These are phyloP conservation scores for Acomys russatus DNA, from an alignment of 2,797 vertebrate genomes.

Conservation along the genomic window DNA sequence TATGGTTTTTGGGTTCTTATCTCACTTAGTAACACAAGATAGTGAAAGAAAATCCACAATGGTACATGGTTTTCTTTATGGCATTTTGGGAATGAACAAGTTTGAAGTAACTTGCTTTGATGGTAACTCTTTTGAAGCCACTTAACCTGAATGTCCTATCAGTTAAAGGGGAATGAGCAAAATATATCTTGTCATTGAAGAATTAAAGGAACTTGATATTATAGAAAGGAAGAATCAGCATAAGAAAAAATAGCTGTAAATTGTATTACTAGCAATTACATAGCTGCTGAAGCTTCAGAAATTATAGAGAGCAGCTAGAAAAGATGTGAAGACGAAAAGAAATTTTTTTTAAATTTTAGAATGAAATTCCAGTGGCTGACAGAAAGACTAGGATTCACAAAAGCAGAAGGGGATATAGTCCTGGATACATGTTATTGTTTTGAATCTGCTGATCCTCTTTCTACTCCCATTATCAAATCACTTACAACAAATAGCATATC, in stretches of 20 bases:
- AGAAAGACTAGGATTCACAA: neutral
- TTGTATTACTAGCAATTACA: constrained; percentile 23
- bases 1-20: constrained; percentile 16
- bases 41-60: neutral
- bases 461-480: constrained; percentile 17
- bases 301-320: neutral
- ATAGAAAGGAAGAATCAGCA: constrained; percentile 13
- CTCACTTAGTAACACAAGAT: constrained; percentile 6
- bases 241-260: neutral
- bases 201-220: constrained; percentile 74
- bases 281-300: constrained; percentile 9
- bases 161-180: constrained; percentile 62
- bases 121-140: constrained; percentile 80
- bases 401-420: neutral
- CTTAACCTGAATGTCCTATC: constrained; percentile 72
- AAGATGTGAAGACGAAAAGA: neutral
- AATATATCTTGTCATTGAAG: constrained; percentile 65
- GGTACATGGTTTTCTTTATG: neutral
- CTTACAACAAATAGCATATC: constrained; percentile 42
- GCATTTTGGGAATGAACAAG: constrained; percentile 62
- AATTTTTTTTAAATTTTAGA: neutral
- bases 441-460: neutral
- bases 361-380: neutral
- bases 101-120: constrained; percentile 79
- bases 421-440: neutral